phyloP scores from a whole-genome alignment of 2,888 invertebrate genomes.

The Bhutanitis thaidina region DNA sequence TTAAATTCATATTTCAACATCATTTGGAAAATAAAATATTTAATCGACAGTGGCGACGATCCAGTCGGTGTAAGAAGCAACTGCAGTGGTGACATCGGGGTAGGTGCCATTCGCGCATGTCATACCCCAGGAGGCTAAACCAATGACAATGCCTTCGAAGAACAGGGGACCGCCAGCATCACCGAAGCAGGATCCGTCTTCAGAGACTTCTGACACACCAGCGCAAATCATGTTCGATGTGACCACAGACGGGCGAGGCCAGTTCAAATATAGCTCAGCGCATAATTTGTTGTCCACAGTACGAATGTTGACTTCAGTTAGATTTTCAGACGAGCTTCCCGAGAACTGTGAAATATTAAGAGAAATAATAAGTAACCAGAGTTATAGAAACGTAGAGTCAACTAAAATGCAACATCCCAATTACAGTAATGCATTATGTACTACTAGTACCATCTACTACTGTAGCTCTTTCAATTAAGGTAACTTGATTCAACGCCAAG shows the following conservation, averaged over 20 bases:
- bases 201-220: slow-evolving; percentile 42
- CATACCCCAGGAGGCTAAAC: slow-evolving; percentile 60
- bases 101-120: slow-evolving; percentile 53
- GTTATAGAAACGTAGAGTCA: too few species aligned
- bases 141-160: slow-evolving; percentile 44
- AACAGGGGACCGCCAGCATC: slow-evolving; percentile 48
- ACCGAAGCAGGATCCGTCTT: slow-evolving; percentile 25
- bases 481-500: too few species aligned
- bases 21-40: not conserved
- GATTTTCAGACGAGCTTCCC: slow-evolving; percentile 32
- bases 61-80: slow-evolving; percentile 33
- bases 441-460: too few species aligned
- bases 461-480: too few species aligned
- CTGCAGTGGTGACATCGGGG: slow-evolving; percentile 61
- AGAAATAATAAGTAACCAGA: too few species aligned
- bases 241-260: slow-evolving; percentile 35
- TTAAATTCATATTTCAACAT: too few species aligned
- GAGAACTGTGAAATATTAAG: slow-evolving; percentile 13
- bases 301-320: slow-evolving; percentile 39
- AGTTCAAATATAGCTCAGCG: slow-evolving; percentile 39
- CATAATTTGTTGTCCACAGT: slow-evolving; percentile 50
- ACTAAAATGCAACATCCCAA: too few species aligned
- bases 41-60: slow-evolving; percentile 17
- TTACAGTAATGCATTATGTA: too few species aligned
- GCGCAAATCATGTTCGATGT: slow-evolving; percentile 58